A percentile compares a stretch with the other conserved stretches of the same genome.
Evolutionary conservation across 2,113 vertebrate genomes (phyloP).

Genomic region (Pelobates fuscus): DNA sequence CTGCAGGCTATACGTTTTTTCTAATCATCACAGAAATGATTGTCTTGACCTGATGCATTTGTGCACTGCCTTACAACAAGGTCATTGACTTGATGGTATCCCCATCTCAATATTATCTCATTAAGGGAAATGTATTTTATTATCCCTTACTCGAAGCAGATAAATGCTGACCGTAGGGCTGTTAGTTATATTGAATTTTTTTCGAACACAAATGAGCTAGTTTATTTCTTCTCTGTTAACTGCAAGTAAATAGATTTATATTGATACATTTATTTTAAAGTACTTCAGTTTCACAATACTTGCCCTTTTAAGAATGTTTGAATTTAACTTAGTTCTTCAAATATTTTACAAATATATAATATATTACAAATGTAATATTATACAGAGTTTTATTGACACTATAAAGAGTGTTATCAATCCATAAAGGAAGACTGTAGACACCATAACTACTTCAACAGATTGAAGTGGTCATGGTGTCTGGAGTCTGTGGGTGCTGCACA

Average conservation of each 20-base stretch:
- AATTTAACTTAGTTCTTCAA: too few species aligned
- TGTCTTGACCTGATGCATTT: not conserved
- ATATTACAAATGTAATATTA: too few species aligned
- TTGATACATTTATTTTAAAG: not conserved
- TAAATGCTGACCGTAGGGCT: not conserved
- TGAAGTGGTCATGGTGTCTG: too few species aligned
- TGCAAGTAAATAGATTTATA: not conserved
- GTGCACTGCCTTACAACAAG: slow-evolving; percentile 24
- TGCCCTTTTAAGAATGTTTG: too few species aligned
- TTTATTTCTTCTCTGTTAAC: not conserved
- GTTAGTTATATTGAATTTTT: not conserved
- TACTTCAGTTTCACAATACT: too few species aligned
- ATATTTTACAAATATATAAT: too few species aligned
- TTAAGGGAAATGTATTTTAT: slow-evolving; percentile 27
- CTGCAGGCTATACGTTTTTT: not conserved
- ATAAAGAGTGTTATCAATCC: too few species aligned
- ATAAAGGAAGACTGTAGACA: too few species aligned
- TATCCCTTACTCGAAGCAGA: slow-evolving; percentile 3
- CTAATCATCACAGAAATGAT: not conserved
- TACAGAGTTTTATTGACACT: too few species aligned
- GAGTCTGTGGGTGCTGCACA: too few species aligned
- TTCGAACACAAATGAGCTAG: too few species aligned
- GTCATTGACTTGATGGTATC: slow-evolving; percentile 11
- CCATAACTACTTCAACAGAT: too few species aligned
- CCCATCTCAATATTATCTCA: slow-evolving; percentile 28